phyloP scores from a whole-genome alignment of 2,888 invertebrate genomes.

The Athetis lepigone region DNA sequence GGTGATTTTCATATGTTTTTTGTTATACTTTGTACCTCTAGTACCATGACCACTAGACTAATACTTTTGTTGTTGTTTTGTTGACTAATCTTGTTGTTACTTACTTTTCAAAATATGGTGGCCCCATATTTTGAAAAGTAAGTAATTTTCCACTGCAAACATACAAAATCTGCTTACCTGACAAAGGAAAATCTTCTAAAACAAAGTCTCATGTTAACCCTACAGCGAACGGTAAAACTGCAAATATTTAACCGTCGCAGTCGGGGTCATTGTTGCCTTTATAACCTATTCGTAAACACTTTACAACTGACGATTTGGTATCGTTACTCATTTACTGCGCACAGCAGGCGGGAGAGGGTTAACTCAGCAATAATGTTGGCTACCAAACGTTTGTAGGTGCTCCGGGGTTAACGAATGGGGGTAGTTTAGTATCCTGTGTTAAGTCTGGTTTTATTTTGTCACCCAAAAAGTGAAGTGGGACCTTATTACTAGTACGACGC shows the following conservation, averaged over 20 bases:
- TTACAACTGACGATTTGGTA: slow-evolving; percentile 67
- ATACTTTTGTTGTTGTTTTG: too few relatives aligned
- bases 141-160: too few relatives aligned
- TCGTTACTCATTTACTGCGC: slow-evolving; percentile 62
- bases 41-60: too few relatives aligned
- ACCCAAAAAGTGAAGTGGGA: too few relatives aligned
- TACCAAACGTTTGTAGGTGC: slow-evolving; percentile 44
- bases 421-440: slow-evolving; percentile 23
- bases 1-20: too few relatives aligned
- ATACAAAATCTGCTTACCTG: too few relatives aligned
- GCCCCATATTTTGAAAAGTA: too few relatives aligned
- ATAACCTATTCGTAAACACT: slow-evolving; percentile 74
- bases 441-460: slow-evolving; percentile 15
- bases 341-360: slow-evolving; percentile 57
- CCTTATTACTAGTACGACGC: too few relatives aligned
- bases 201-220: background rate
- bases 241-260: slow-evolving; percentile 64
- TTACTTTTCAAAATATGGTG: too few relatives aligned
- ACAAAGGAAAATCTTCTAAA: background rate
- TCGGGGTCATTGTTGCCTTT: slow-evolving; percentile 67
- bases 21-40: too few relatives aligned
- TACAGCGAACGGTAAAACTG: slow-evolving; percentile 62
- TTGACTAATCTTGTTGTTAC: too few relatives aligned
- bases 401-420: slow-evolving; percentile 39
- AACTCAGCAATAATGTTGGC: slow-evolving; percentile 46